phyloP scores from a whole-genome alignment of 2,113 vertebrate species.

The Polyodon spathula region DNA sequence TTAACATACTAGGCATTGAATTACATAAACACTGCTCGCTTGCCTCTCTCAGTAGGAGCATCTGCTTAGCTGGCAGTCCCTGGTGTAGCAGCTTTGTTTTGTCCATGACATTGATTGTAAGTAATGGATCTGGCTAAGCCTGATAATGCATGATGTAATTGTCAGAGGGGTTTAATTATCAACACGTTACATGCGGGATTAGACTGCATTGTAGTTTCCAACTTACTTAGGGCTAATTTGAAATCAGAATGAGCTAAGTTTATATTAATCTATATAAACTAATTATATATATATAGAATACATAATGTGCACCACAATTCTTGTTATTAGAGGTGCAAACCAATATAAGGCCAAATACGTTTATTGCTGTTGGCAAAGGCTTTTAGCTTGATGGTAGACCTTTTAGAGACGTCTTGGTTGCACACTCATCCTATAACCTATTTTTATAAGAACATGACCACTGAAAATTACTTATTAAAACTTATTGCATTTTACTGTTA shows the following conservation, averaged over 20 bases:
- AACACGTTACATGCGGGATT: constrained; percentile 35
- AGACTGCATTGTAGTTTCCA: constrained; percentile 19
- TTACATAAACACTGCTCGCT: constrained; percentile 53
- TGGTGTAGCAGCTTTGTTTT: constrained; percentile 46
- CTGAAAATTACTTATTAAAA: too few species aligned
- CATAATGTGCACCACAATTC: too few species aligned
- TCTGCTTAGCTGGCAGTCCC: constrained; percentile 48
- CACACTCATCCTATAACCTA: too few species aligned
- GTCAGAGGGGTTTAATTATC: constrained; percentile 55
- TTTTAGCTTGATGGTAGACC: too few species aligned
- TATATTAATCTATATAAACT: constrained; percentile 21
- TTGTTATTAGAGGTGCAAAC: too few species aligned
- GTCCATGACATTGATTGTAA: constrained; percentile 46
- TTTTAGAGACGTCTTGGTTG: too few species aligned
- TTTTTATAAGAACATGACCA: too few species aligned
- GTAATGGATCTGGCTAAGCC: constrained; percentile 48
- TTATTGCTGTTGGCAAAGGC: too few species aligned
- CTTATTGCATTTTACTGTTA: too few species aligned
- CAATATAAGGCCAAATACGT: too few species aligned
- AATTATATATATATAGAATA: too few species aligned
- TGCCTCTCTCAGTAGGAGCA: constrained; percentile 48
- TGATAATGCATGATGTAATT: constrained; percentile 58
- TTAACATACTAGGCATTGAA: constrained; percentile 19
- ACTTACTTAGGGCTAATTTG: constrained; percentile 28
- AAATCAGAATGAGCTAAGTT: constrained; percentile 22